Conservation (phyloP, 2,888 invertebrate genomes). For the Cylloceria caligata region DNA sequence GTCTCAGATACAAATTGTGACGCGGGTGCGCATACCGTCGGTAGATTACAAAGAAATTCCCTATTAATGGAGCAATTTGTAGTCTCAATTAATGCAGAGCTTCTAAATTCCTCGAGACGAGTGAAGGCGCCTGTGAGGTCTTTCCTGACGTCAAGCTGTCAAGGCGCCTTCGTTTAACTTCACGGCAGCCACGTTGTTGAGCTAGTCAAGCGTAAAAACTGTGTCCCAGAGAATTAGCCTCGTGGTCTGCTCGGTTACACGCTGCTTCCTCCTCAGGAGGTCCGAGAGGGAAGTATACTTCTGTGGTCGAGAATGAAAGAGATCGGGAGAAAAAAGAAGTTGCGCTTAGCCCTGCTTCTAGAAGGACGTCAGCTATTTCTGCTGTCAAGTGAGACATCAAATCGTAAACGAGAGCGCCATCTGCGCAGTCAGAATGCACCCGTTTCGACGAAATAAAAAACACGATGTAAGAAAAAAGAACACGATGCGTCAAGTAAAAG, state of each 20-base stretch:
- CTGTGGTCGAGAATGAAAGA: conserved; percentile 5
- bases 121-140: conserved; percentile 61
- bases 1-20: conserved; percentile 28
- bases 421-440: conserved; percentile 30
- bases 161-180: conserved; percentile 42
- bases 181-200: conserved; percentile 56
- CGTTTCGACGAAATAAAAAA: conserved; percentile 15
- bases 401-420: conserved; percentile 51
- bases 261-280: conserved; percentile 42
- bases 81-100: conserved; percentile 69
- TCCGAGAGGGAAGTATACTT: conserved; percentile 27
- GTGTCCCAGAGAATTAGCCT: conserved; percentile 67
- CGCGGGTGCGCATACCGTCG: conserved; percentile 26
- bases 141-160: conserved; percentile 58
- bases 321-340: not conserved
- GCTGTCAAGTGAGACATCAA: conserved; percentile 58
- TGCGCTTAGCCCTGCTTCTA: conserved; percentile 11
- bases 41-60: conserved; percentile 63
- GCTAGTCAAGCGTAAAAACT: conserved; percentile 66
- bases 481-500: not conserved
- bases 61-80: conserved; percentile 71
- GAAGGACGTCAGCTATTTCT: conserved; percentile 32
- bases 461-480: not conserved
- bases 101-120: conserved; percentile 63
- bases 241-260: conserved; percentile 65